Percentiles rank a stretch among this genome's conserved stretches.
phyloP scores from a whole-genome alignment of 2,797 vertebrate species.

The Myoxocephalus aenaeus region DNA sequence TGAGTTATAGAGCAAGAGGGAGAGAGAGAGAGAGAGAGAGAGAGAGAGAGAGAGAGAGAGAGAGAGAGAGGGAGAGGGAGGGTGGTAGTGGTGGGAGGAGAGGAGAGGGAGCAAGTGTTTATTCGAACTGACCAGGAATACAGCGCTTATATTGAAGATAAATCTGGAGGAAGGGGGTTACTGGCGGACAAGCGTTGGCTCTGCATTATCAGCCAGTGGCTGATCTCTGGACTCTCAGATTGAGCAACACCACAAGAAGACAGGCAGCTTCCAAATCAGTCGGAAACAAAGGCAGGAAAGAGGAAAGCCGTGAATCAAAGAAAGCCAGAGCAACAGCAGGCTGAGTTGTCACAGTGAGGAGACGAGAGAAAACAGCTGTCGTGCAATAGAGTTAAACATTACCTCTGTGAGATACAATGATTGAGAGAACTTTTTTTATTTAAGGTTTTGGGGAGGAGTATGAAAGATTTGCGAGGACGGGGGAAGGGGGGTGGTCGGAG shows the following conservation, averaged over 20 bases:
- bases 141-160: conserved; percentile 55
- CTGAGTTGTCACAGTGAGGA: background rate
- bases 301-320: conserved; percentile 9
- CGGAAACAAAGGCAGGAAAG: conserved; percentile 50
- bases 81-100: conserved; percentile 29
- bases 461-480: conserved; percentile 57
- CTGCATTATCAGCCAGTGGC: conserved; percentile 74
- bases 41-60: background rate
- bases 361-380: conserved; percentile 2
- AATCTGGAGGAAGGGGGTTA: conserved; percentile 69
- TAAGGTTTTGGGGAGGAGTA: conserved; percentile 63
- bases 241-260: conserved; percentile 69
- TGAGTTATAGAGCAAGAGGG: conserved; percentile 33
- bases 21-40: conserved; percentile 1
- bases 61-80: conserved; percentile 9
- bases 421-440: conserved; percentile 51
- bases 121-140: conserved; percentile 58
- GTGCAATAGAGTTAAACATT: conserved; percentile 24
- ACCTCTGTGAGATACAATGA: conserved; percentile 32
- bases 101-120: conserved; percentile 56
- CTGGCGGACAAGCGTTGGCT: conserved; percentile 58
- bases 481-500: conserved; percentile 41
- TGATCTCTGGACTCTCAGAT: conserved; percentile 85
- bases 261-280: conserved; percentile 45
- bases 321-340: conserved; percentile 9